Conservation (phyloP, 2,888 invertebrate genomes). For the Drosophila hamatofila region DNA sequence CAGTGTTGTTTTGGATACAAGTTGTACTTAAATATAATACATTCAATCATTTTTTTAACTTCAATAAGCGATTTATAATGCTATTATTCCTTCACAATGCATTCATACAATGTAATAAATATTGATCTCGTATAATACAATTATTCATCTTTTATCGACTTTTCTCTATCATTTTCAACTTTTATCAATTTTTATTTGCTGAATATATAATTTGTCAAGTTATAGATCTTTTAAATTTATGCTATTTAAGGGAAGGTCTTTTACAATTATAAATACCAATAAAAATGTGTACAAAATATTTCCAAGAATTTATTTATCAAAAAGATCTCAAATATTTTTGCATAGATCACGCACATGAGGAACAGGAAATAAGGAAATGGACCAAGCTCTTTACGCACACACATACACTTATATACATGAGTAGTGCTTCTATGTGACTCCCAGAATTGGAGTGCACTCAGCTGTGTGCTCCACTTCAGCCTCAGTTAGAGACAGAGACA, state of each 20-base stretch:
- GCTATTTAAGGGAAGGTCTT: too few relatives aligned
- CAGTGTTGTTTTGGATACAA: too few relatives aligned
- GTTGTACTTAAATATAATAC: too few relatives aligned
- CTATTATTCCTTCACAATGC: too few relatives aligned
- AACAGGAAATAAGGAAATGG: slow-evolving; percentile 18
- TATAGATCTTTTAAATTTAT: neutral
- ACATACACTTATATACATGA: too few relatives aligned
- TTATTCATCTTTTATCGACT: neutral
- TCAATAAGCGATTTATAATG: too few relatives aligned
- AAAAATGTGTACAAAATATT: too few relatives aligned
- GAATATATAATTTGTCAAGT: neutral
- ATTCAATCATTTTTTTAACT: too few relatives aligned
- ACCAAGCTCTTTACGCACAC: neutral
- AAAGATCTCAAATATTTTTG: neutral
- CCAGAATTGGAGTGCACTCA: slow-evolving; percentile 58
- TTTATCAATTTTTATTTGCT: neutral
- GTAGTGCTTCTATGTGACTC: slow-evolving; percentile 23
- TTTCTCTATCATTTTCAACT: too few relatives aligned
- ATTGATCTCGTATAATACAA: neutral
- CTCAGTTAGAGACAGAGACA: neutral
- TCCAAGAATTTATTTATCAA: neutral
- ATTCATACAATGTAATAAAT: neutral
- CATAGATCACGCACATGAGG: slow-evolving; percentile 1
- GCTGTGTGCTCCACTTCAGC: slow-evolving; percentile 70
- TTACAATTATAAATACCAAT: neutral